Percentiles rank a stretch among this genome's conserved stretches.
phyloP scores from a whole-genome alignment of 2,113 vertebrate genomes.

The Heptranchias perlo region DNA sequence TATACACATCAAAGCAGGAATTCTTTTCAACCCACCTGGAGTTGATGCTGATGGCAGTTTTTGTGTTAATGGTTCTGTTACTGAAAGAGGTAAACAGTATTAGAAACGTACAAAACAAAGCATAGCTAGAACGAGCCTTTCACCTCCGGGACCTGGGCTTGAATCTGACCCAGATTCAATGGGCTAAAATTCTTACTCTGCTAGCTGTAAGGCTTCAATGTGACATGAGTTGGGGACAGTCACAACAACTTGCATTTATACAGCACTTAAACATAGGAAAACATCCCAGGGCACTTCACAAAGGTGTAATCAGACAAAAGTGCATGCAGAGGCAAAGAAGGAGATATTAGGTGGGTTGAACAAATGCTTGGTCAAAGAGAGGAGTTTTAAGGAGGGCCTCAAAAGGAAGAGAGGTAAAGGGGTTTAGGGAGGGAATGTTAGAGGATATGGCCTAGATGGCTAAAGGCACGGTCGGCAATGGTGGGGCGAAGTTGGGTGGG shows the following conservation, averaged over 20 bases:
- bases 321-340: background rate
- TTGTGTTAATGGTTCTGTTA: background rate
- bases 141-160: background rate
- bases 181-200: background rate
- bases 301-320: background rate
- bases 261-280: background rate
- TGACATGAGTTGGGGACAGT: background rate
- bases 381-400: background rate
- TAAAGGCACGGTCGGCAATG: background rate
- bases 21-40: background rate
- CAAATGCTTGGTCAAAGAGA: background rate
- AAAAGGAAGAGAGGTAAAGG: background rate
- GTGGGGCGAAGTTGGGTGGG: background rate
- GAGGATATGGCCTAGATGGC: background rate
- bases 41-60: background rate
- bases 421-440: background rate
- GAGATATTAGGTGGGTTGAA: background rate
- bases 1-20: background rate
- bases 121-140: background rate
- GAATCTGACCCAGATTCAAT: background rate
- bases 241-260: background rate
- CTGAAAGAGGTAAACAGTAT: slow-evolving; percentile 4
- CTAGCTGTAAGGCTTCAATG: background rate
- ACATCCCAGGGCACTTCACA: background rate
- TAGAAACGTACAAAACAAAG: slow-evolving; percentile 7